Base-by-base conservation (phyloP, 2,888 invertebrate genomes). In the Meliscaeva auricollis region DNA sequence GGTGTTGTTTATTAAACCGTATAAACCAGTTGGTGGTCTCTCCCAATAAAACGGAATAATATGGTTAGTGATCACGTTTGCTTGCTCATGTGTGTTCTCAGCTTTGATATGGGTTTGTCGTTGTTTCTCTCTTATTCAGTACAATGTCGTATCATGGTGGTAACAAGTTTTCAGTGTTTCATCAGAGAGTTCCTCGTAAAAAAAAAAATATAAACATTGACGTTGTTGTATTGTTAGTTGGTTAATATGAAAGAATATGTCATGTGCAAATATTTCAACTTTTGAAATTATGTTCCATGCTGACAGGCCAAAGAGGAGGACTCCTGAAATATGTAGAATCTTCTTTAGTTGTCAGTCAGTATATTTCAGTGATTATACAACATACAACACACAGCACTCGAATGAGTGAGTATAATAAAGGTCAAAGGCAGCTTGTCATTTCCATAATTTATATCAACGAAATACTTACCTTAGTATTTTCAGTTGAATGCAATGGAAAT, bases 1-100 rank as follows among this genome's bases (percentile, higher is more conserved):
- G 46, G 8, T 66, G 54, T 77, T 68, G 44, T 48, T 73, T 68
- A 66, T 66, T 68, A 77, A 73, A 82, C 78, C 73, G 56, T 78
- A 78, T 52, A 74, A 66, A 70, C 74, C 83, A 83, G 78, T 74
- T 83, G 78, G 83, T 83, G 83, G 78, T 83, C 83, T 78, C 73
- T 52, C 20, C 35, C 66, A 60, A 82, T 62, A 78, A n/a, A 66
- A 62, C 68, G 77, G 73, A 66, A 66, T 35, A 66, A 66, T 11
- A 38, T 76, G 56, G 32, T 38, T 60, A 35, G n/a, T 38, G 60
- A 82, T 83, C 77, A 83, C 78, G 69, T 83, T 83, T 73, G 20
- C n/a, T 62, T 77, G 48, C 50, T 69, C 69, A 72, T 66, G 35
- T 41, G 26, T 26, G 4, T 26, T 2, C 4, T 26, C n/a, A 20